A percentile compares a stretch with the other conserved stretches of the same genome.
phyloP scores from a whole-genome alignment of 1,140 invertebrate genomes.

The Wasmannia auropunctata region DNA sequence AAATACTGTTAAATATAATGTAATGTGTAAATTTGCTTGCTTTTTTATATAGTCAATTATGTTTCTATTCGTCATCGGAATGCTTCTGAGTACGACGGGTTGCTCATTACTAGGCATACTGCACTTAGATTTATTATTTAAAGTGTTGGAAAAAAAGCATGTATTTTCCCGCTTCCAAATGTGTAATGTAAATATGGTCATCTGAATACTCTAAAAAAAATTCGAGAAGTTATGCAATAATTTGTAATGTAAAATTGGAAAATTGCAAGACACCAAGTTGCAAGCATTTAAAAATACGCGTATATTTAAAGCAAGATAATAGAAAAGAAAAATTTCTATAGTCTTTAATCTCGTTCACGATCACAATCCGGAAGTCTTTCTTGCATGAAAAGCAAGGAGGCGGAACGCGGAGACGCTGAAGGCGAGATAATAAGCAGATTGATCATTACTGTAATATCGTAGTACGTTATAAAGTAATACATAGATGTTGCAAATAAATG shows the following conservation, averaged over 20 bases:
- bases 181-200: background rate
- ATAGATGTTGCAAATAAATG: background rate
- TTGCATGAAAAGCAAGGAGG: background rate
- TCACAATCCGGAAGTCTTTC: background rate
- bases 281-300: background rate
- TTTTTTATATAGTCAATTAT: background rate
- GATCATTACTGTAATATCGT: constrained; percentile 17
- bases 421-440: background rate
- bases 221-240: background rate
- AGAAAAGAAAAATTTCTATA: background rate
- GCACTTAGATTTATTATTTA: background rate
- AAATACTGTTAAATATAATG: too few species aligned
- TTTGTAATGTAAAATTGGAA: background rate
- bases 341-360: background rate
- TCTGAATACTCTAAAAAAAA: background rate
- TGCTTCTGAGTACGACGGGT: background rate
- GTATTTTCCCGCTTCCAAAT: background rate
- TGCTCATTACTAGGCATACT: background rate
- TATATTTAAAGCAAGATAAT: background rate
- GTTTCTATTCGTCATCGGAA: background rate
- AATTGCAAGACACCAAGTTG: background rate
- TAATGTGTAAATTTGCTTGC: too few species aligned
- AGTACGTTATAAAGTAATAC: background rate
- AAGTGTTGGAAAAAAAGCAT: background rate
- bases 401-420: background rate